Evolutionary conservation across 1,140 invertebrate genomes (phyloP), one percentile per base, ranked within the genome.

Genomic region (Anadara kagoshimensis): DNA sequence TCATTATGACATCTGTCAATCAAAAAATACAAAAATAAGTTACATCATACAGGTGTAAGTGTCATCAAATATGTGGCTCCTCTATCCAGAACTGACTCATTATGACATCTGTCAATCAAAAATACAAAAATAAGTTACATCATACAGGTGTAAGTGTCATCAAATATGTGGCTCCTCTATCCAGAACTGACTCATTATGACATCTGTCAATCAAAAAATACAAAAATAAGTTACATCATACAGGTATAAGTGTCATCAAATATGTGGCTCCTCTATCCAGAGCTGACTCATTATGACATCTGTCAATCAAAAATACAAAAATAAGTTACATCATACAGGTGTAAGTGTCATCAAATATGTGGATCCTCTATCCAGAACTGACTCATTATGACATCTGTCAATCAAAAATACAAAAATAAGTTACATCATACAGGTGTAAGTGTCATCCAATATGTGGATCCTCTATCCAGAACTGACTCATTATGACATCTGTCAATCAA

Each of bases 261-360:
- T 64, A 76, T 5, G 49, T 54, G 16, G 72, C 57, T 26, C 11
- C 47, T 61, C 26, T 49, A 44, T n/a, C 22, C 43, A 61, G 11
- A 1, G 7, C 41, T 0, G 36, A 51, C 51, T 22, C 29, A 43
- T 10, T n/a, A 49, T 53, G n/a, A 47, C 49, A 63, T 5, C 69
- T 64, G 36, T 36, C 41, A 69, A 43, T 36, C 29, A 36, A 36
- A 36, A 36, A 36, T 36, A 36, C 7, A 36, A 3, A 7, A 36
- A 36, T 36, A 36, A 7, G 29, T 36, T 3, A 36, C 29, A 36
- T 3, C 7, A 36, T 36, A n/a, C 29, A 36, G 69, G 69, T 1
- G 16, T 18, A 54, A 71, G 54, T 49, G 63, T 72, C 1, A 76
- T 54, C 18, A 71, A 24, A 29, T 68, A 76, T 3, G 49, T 51